Evolutionary conservation across 2,888 invertebrate species (phyloP).

Genomic region (Eupelmus urozonus): DNA sequence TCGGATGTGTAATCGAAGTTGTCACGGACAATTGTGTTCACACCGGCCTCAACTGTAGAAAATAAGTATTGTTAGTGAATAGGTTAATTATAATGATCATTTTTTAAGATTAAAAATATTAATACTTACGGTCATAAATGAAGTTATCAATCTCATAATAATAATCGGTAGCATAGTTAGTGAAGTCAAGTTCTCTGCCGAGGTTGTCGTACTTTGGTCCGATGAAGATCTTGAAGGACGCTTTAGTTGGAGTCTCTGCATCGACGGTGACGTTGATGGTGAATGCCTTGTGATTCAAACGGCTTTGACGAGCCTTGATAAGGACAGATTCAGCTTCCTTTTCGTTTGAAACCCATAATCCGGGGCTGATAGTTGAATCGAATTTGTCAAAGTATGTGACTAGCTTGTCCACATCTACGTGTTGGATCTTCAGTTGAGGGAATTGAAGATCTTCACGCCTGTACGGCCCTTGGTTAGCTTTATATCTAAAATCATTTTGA

Average conservation of each 20-base stretch:
- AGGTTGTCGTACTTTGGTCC: conserved; percentile 84
- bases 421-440: conserved; percentile 83
- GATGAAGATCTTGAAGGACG: conserved; percentile 82
- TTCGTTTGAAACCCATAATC: conserved; percentile 75
- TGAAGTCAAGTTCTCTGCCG: conserved; percentile 78
- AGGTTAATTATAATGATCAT: too few species aligned
- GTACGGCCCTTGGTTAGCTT: conserved; percentile 81
- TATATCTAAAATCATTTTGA: conserved; percentile 77
- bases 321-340: conserved; percentile 76
- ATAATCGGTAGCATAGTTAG: conserved; percentile 80
- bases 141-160: conserved; percentile 80
- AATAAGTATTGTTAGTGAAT: too few species aligned
- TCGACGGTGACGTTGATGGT: conserved; percentile 81
- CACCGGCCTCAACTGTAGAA: conserved; percentile 79
- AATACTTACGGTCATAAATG: conserved; percentile 70
- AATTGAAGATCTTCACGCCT: conserved; percentile 81
- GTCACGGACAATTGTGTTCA: conserved; percentile 83
- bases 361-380: conserved; percentile 83
- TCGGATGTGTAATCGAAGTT: conserved; percentile 82
- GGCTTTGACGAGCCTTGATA: conserved; percentile 82
- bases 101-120: background rate
- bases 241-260: conserved; percentile 80
- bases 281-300: conserved; percentile 85
- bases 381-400: conserved; percentile 85
- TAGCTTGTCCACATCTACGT: conserved; percentile 82